phyloP scores from a whole-genome alignment of 1,140 invertebrate genomes.

The Thalassaphorura encarpata region DNA sequence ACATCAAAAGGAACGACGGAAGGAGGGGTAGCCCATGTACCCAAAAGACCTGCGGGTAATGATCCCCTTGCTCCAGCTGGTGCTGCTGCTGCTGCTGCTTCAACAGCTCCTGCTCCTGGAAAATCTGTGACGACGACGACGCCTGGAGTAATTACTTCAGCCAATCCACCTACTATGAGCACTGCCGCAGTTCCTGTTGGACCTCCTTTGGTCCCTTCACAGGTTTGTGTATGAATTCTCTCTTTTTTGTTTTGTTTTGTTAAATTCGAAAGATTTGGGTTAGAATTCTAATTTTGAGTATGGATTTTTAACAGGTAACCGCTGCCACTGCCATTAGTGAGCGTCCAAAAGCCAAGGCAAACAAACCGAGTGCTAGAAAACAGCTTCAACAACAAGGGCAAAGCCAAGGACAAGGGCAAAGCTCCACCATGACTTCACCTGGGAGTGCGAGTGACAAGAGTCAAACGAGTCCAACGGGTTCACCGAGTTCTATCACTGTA shows the following conservation, averaged over 20 bases:
- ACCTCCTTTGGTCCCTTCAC: constrained; percentile 31
- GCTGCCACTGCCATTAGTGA: constrained; percentile 58
- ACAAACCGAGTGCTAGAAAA: constrained; percentile 28
- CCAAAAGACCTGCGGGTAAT: too few relatives aligned
- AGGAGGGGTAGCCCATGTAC: too few relatives aligned
- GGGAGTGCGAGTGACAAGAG: background rate
- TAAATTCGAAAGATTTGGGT: background rate
- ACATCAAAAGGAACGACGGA: too few relatives aligned
- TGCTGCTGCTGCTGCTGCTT: background rate
- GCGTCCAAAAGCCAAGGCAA: constrained; percentile 53
- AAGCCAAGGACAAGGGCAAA: constrained; percentile 15
- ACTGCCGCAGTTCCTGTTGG: constrained; percentile 1
- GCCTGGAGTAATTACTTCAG: background rate
- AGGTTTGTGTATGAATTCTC: constrained; percentile 20
- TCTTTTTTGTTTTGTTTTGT: constrained; percentile 3
- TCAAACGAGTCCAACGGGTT: background rate
- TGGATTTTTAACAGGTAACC: constrained; percentile 21
- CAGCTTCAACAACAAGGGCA: constrained; percentile 26
- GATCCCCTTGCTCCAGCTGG: background rate
- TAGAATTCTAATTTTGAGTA: background rate
- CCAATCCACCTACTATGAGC: background rate
- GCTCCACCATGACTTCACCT: background rate
- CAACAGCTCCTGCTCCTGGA: background rate
- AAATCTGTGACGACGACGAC: background rate
- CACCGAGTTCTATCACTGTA: background rate